Conservation (phyloP, 1,140 invertebrate species). For the Hyphantria cunea region DNA sequence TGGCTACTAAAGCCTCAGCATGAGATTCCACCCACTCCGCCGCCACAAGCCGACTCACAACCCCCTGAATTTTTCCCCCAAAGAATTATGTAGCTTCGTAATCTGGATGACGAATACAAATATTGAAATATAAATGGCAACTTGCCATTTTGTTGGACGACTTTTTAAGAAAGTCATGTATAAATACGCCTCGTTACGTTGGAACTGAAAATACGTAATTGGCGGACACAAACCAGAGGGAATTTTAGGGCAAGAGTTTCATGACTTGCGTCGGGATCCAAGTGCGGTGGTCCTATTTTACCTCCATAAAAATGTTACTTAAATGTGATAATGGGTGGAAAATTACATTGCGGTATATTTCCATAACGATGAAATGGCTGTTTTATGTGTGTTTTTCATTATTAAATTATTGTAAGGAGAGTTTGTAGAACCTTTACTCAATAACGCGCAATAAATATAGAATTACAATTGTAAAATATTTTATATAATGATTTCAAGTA, state of each 20-base stretch:
- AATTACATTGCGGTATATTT: conserved; percentile 7
- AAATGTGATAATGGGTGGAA: conserved; percentile 17
- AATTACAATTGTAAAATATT: too few relatives aligned
- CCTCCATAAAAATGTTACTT: conserved; percentile 16
- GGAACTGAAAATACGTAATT: conserved; percentile 50
- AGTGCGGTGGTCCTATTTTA: conserved; percentile 9
- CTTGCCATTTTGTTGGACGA: conserved; percentile 64
- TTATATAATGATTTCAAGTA: too few relatives aligned
- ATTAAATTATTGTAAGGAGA: too few relatives aligned
- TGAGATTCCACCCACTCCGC: conserved; percentile 70
- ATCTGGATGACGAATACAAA: conserved; percentile 39
- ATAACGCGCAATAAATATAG: too few relatives aligned
- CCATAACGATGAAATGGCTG: conserved; percentile 1
- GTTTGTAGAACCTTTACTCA: too few relatives aligned
- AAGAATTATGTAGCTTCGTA: conserved; percentile 61
- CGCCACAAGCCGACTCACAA: conserved; percentile 58
- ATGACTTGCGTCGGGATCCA: conserved; percentile 34
- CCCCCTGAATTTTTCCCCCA: conserved; percentile 62
- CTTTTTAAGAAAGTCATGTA: conserved; percentile 58
- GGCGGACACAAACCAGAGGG: conserved; percentile 38
- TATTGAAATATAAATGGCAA: conserved; percentile 67
- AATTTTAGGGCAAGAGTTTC: conserved; percentile 29
- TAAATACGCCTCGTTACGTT: conserved; percentile 63
- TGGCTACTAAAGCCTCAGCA: conserved; percentile 66
- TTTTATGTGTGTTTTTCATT: too few relatives aligned